Conservation (phyloP, 1,140 invertebrate species). For the Papilio xuthus region DNA sequence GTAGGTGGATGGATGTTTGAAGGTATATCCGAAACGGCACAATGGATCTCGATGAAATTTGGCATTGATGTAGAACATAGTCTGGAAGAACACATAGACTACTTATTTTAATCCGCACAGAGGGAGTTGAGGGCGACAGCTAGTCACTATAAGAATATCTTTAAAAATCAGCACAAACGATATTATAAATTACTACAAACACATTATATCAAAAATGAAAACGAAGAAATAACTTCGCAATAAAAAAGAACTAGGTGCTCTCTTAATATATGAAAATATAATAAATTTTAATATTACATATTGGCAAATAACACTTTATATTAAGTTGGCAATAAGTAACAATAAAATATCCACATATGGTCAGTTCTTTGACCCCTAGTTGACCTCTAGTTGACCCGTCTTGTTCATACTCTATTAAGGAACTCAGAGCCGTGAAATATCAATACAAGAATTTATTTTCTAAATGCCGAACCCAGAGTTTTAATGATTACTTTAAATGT, state of each 20-base stretch:
- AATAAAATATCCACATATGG: conserved; percentile 38
- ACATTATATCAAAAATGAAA: background rate
- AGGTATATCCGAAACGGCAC: no score
- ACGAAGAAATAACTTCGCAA: conserved; percentile 16
- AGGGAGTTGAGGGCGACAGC: no score
- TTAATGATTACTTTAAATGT: background rate
- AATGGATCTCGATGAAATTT: no score
- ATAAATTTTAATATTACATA: conserved; percentile 30
- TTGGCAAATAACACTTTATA: conserved; percentile 32
- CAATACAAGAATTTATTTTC: background rate
- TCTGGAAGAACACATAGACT: no score
- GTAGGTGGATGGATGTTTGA: no score
- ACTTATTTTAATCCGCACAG: no score
- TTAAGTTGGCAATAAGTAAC: conserved; percentile 18
- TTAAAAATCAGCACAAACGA: no score
- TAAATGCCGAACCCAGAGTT: background rate
- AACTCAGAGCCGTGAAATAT: conserved; percentile 30
- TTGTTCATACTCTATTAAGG: conserved; percentile 15
- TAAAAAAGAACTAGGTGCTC: conserved; percentile 5
- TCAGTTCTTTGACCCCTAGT: conserved; percentile 10
- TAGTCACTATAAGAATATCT: no score
- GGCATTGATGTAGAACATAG: no score
- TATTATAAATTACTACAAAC: no score
- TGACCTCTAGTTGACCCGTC: conserved; percentile 22
- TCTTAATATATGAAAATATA: conserved; percentile 23